phyloP scores from a whole-genome alignment of 2,797 vertebrate genomes.

The Synaphobranchus kaupii region DNA sequence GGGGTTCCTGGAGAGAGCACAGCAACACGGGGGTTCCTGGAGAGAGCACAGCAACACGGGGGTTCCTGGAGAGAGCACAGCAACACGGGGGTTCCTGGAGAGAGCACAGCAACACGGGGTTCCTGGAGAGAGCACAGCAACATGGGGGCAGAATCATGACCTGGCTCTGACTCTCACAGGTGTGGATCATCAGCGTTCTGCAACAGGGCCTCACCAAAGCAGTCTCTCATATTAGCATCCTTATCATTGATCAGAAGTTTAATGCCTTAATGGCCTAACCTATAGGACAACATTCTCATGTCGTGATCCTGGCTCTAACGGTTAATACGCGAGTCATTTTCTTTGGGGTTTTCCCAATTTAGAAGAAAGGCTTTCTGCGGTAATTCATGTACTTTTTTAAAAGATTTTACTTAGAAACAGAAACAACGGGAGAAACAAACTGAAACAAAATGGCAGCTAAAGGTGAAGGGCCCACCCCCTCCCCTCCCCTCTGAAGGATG shows the following conservation, averaged over 20 bases:
- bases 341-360: neutral
- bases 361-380: neutral
- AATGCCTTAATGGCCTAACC: neutral
- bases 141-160: neutral
- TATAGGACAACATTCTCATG: neutral
- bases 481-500: constrained; percentile 87
- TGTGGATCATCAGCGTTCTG: too few relatives aligned
- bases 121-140: too few relatives aligned
- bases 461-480: neutral
- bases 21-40: constrained; percentile 84
- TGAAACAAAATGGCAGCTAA: neutral
- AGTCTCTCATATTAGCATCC: neutral
- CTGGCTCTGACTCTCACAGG: neutral
- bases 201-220: neutral
- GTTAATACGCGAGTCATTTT: too few relatives aligned
- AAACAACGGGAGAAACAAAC: neutral
- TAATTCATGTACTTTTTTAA: neutral
- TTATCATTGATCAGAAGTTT: neutral
- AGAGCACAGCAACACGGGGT: constrained; percentile 72
- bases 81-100: constrained; percentile 86
- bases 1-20: constrained; percentile 90
- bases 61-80: constrained; percentile 89
- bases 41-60: constrained; percentile 74
- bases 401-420: neutral
- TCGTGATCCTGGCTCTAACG: neutral